Percentiles rank a stretch among this genome's conserved stretches.
These are phyloP conservation scores for Anoura caudifer DNA, from an alignment of 2,113 vertebrate species.

Conservation along the genomic window DNA sequence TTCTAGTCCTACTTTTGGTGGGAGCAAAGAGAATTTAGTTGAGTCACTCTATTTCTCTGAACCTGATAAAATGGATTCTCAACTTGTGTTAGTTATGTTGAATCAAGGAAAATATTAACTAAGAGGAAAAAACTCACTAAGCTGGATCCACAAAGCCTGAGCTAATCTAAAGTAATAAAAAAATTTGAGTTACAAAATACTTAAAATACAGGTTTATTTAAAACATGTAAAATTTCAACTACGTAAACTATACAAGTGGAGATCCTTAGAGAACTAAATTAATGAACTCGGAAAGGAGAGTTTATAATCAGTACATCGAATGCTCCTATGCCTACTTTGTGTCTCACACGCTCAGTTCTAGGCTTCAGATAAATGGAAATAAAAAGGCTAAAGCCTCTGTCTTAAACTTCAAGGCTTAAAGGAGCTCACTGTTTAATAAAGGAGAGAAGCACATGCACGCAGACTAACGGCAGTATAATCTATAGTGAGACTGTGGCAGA, in stretches of 20 bases:
- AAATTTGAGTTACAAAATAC: neutral
- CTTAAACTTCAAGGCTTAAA: neutral
- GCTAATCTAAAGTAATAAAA: neutral
- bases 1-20: neutral
- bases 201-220: conserved; percentile 12
- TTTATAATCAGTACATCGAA: neutral
- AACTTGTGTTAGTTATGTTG: neutral
- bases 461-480: neutral
- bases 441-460: neutral
- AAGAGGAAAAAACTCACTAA: neutral
- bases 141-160: conserved; percentile 26
- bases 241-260: neutral
- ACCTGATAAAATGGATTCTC: neutral
- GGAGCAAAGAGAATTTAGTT: neutral
- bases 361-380: neutral
- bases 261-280: conserved; percentile 3
- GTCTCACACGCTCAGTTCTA: neutral
- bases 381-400: neutral
- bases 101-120: neutral
- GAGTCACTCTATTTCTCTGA: conserved; percentile 22
- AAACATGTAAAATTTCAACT: conserved; percentile 11
- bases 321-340: neutral
- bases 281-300: neutral
- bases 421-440: conserved; percentile 25
- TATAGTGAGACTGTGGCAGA: neutral